Evolutionary conservation across 2,797 vertebrate species (phyloP).

Genomic region (Halcyon badia): DNA sequence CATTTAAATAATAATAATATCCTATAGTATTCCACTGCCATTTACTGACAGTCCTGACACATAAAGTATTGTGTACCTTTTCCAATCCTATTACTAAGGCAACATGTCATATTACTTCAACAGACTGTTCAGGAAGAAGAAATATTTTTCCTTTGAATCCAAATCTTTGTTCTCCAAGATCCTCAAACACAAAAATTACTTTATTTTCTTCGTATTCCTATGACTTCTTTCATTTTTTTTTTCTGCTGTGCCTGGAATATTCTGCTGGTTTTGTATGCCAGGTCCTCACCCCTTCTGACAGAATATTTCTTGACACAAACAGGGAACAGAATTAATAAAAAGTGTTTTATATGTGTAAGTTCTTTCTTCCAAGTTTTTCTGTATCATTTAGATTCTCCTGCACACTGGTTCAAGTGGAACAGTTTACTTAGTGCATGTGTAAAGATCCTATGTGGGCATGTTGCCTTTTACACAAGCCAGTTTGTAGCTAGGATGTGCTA

Average conservation of each 20-base stretch:
- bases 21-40: neutral
- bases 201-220: neutral
- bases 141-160: neutral
- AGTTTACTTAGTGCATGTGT: neutral
- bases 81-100: neutral
- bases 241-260: neutral
- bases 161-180: neutral
- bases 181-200: neutral
- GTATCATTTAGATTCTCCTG: neutral
- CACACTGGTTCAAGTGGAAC: neutral
- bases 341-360: neutral
- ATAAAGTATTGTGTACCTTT: neutral
- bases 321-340: neutral
- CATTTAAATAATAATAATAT: neutral
- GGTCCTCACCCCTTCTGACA: neutral
- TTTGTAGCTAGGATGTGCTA: neutral
- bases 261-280: neutral
- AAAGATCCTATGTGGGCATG: fast-evolving
- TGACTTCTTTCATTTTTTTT: neutral
- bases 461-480: neutral
- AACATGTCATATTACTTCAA: neutral
- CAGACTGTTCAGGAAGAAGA: neutral
- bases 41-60: neutral
- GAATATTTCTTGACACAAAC: neutral
- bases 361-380: neutral